phyloP scores from a whole-genome alignment of 2,888 invertebrate genomes.

The Acronicta aceris region DNA sequence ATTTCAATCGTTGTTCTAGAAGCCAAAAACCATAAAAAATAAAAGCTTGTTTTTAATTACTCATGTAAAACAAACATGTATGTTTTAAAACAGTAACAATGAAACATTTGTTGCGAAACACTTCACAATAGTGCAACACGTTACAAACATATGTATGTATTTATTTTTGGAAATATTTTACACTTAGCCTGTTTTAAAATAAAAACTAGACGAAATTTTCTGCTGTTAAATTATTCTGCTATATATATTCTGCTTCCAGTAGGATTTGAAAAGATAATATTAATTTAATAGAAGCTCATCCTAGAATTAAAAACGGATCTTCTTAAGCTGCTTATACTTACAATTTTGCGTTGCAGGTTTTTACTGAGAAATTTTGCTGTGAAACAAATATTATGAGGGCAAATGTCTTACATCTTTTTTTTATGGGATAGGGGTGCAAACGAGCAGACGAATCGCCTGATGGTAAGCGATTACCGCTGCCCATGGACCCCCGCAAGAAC shows the following conservation, averaged over 20 bases:
- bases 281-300: slow-evolving; percentile 31
- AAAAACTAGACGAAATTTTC: slow-evolving; percentile 13
- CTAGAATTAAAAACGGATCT: slow-evolving; percentile 38
- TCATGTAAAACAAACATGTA: slow-evolving; percentile 40
- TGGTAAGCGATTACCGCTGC: no score
- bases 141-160: slow-evolving; percentile 30
- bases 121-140: slow-evolving; percentile 16
- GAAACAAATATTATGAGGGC: slow-evolving; percentile 5
- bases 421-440: no score
- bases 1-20: no score
- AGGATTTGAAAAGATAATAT: slow-evolving; percentile 23
- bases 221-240: no score
- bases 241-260: background rate
- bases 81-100: slow-evolving; percentile 44
- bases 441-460: no score
- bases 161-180: slow-evolving; percentile 40
- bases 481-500: no score
- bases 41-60: slow-evolving; percentile 27
- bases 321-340: slow-evolving; percentile 13
- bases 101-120: slow-evolving; percentile 33
- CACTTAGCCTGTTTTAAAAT: slow-evolving; percentile 39
- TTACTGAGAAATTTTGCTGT: slow-evolving; percentile 17
- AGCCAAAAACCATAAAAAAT: no score
- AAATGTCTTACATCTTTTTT: background rate
- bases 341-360: slow-evolving; percentile 13